phyloP scores from a whole-genome alignment of 2,797 vertebrate species.

The Leptoclinus maculatus region DNA sequence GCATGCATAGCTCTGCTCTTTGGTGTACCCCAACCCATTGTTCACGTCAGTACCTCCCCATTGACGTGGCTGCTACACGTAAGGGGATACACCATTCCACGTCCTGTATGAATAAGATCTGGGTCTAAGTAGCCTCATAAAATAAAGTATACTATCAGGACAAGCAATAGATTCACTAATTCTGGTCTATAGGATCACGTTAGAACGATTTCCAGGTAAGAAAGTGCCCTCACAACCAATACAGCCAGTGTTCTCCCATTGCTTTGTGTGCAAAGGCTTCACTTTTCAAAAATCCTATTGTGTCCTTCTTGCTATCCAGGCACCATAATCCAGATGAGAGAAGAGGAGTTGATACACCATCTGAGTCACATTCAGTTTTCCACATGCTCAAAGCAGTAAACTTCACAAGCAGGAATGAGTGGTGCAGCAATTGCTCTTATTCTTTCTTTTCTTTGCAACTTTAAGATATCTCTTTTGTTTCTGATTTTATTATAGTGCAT shows the following conservation, averaged over 20 bases:
- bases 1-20: conserved; percentile 1
- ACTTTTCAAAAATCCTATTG: background rate
- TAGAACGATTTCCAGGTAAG: background rate
- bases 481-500: background rate
- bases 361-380: background rate
- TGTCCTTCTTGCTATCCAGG: background rate
- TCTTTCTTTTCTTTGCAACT: background rate
- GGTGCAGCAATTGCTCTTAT: background rate
- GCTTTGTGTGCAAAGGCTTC: background rate
- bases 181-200: background rate
- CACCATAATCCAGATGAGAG: background rate
- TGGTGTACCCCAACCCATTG: background rate
- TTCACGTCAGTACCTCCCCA: background rate
- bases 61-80: background rate
- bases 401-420: background rate
- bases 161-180: background rate
- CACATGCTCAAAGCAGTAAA: background rate
- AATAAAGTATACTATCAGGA: no score
- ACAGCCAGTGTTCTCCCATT: background rate
- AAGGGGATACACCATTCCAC: background rate
- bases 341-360: background rate
- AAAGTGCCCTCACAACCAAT: background rate
- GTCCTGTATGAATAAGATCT: background rate
- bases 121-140: background rate
- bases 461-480: background rate